Conservation (phyloP, 1,140 invertebrate species). For the Drosophila sp. region DNA sequence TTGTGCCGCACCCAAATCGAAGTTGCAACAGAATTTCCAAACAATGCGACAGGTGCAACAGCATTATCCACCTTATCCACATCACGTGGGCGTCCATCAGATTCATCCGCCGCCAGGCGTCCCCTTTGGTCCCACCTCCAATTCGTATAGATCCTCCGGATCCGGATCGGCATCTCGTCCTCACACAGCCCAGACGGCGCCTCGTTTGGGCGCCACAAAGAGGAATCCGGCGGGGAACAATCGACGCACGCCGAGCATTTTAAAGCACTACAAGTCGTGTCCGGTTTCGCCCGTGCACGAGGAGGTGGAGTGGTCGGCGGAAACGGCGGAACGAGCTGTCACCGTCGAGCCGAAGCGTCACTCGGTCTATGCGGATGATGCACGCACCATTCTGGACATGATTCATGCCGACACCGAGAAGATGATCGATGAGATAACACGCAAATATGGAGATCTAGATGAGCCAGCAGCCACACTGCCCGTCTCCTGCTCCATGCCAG, state of each 20-base stretch:
- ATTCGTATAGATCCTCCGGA: neutral
- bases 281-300: constrained; percentile 89
- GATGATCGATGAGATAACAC: constrained; percentile 87
- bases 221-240: constrained; percentile 78
- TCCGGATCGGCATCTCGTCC: no score
- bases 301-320: constrained; percentile 87
- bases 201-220: constrained; percentile 52
- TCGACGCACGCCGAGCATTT: constrained; percentile 86
- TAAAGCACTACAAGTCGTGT: constrained; percentile 89
- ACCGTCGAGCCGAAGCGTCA: constrained; percentile 75
- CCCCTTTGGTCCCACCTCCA: constrained; percentile 53
- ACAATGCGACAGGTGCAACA: constrained; percentile 84
- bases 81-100: constrained; percentile 82
- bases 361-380: constrained; percentile 85
- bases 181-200: constrained; percentile 4
- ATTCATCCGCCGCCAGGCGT: constrained; percentile 81
- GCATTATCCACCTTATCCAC: constrained; percentile 84
- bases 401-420: constrained; percentile 87
- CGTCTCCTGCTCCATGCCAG: constrained; percentile 69
- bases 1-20: constrained; percentile 82
- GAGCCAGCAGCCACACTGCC: constrained; percentile 53
- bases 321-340: constrained; percentile 55
- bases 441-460: constrained; percentile 87
- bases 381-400: constrained; percentile 87
- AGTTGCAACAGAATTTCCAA: constrained; percentile 84